Conservation (phyloP, 2,113 vertebrate species). For the Campylomormyrus tamandua region DNA sequence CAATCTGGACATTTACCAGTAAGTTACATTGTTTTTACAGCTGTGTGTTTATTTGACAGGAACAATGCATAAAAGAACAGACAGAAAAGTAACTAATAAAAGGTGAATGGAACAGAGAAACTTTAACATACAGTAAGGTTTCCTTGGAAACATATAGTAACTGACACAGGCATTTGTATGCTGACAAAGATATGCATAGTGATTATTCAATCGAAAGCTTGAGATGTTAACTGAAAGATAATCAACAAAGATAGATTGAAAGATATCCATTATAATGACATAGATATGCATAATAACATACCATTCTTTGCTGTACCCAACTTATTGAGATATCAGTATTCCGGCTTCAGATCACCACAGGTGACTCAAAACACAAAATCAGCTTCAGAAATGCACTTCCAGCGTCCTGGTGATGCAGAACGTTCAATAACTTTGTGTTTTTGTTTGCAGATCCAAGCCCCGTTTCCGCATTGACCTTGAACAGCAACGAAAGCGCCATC, state of each 20-base stretch:
- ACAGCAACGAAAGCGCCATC: rapidly evolving
- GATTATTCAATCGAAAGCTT: neutral
- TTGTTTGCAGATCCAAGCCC: conserved; percentile 32
- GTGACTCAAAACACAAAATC: neutral
- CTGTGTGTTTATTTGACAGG: neutral
- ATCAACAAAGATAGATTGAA: neutral
- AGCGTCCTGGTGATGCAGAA: neutral
- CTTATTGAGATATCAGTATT: neutral
- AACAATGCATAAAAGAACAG: neutral
- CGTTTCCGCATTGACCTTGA: neutral
- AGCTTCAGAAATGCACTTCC: neutral
- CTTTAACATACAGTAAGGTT: neutral
- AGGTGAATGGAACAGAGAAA: neutral
- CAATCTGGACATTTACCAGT: conserved; percentile 1
- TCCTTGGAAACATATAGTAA: neutral
- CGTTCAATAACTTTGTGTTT: neutral
- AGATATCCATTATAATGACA: neutral
- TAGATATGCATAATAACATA: neutral
- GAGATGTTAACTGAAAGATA: neutral
- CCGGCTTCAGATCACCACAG: neutral
- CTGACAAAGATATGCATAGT: neutral
- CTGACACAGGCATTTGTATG: neutral
- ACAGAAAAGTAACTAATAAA: neutral
- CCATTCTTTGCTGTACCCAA: neutral
- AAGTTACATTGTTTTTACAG: conserved; percentile 11